Conservation (phyloP, 2,113 vertebrate species). For the Cichladusa arquata region DNA sequence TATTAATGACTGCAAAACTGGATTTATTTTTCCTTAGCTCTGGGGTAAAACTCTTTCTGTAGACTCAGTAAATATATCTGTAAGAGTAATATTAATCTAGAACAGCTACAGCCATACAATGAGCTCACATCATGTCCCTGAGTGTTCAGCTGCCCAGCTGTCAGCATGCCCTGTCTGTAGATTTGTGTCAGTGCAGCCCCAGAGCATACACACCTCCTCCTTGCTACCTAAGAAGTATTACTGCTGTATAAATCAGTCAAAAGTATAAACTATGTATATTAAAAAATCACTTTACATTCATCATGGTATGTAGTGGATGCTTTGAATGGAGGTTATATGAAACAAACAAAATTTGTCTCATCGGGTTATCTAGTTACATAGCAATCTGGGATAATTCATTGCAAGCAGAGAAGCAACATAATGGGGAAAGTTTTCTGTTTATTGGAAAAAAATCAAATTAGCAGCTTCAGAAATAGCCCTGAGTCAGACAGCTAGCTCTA, state of each 20-base stretch:
- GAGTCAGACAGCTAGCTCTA: slow-evolving; percentile 55
- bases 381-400: slow-evolving; percentile 38
- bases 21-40: background rate
- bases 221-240: background rate
- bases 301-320: background rate
- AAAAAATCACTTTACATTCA: background rate
- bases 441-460: slow-evolving; percentile 62
- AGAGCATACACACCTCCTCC: background rate
- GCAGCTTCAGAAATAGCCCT: slow-evolving; percentile 58
- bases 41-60: background rate
- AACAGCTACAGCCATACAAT: background rate
- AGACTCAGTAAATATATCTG: background rate
- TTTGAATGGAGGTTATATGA: background rate
- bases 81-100: background rate
- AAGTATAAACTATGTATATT: background rate
- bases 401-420: slow-evolving; percentile 30
- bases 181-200: background rate
- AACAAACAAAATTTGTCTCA: slow-evolving; percentile 24
- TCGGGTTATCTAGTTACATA: slow-evolving; percentile 13
- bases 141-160: background rate
- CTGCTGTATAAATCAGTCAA: background rate
- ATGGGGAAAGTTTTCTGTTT: slow-evolving; percentile 50
- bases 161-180: background rate
- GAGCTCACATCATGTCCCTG: background rate
- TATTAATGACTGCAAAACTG: background rate